These are phyloP conservation scores for Ptilonorhynchus violaceus DNA, from an alignment of 2,113 vertebrate genomes.

Conservation along the genomic window DNA sequence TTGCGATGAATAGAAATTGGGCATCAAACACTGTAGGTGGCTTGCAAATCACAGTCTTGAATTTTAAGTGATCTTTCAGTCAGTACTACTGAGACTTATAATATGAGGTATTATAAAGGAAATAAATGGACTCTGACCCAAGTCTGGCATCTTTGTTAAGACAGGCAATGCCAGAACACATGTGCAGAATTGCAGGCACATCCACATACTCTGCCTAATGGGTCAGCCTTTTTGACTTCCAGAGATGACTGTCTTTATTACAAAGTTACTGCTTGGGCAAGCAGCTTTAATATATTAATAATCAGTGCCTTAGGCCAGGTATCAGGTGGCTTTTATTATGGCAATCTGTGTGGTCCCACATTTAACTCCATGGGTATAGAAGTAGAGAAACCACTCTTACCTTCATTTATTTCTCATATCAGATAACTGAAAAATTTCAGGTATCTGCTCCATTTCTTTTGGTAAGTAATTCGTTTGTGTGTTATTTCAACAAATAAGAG, in stretches of 20 bases:
- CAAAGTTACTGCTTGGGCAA: background rate
- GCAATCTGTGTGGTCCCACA: slow-evolving; percentile 45
- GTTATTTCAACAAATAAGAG: background rate
- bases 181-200: background rate
- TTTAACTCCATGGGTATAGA: background rate
- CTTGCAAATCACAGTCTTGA: background rate
- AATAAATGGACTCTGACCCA: background rate
- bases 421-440: background rate
- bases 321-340: slow-evolving; percentile 49
- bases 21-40: background rate
- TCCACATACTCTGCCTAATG: background rate
- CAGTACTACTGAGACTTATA: background rate
- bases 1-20: background rate
- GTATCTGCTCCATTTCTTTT: background rate
- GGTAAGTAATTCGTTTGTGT: background rate
- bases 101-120: background rate
- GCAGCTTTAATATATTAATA: slow-evolving; percentile 1
- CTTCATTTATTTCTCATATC: background rate
- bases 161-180: background rate
- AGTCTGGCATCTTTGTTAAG: background rate
- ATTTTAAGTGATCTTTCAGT: background rate
- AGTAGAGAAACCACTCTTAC: background rate
- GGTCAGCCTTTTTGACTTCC: background rate
- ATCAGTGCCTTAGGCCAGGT: slow-evolving; percentile 16
- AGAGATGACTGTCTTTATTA: background rate